Percentiles rank a stretch among this genome's conserved stretches.
Conservation (phyloP, 2,888 invertebrate genomes). For the Diarsia dahlii region DNA sequence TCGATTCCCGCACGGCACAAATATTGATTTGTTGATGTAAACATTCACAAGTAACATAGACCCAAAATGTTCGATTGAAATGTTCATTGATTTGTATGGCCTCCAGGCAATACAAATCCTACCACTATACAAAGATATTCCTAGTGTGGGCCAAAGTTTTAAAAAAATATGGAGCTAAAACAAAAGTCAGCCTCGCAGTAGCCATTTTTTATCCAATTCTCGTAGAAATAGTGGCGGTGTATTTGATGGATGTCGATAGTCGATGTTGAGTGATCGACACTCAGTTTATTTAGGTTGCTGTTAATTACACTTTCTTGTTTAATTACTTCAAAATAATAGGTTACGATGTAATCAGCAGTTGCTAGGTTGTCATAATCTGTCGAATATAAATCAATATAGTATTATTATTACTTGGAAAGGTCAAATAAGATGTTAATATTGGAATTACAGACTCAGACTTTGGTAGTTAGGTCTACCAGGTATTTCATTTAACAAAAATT, state of each 20-base stretch:
- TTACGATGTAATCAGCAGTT: background rate
- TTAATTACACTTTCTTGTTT: constrained; percentile 8
- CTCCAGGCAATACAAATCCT: too few relatives aligned
- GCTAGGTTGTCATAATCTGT: background rate
- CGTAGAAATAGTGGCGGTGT: background rate
- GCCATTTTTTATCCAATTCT: background rate
- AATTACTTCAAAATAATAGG: background rate
- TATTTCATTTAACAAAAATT: background rate
- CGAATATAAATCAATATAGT: too few relatives aligned
- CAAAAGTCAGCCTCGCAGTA: background rate
- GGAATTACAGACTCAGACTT: background rate
- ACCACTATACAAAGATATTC: too few relatives aligned
- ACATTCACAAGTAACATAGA: too few relatives aligned
- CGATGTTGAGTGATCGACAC: constrained; percentile 36
- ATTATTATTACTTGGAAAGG: background rate
- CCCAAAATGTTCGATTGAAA: too few relatives aligned
- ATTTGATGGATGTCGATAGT: constrained; percentile 41
- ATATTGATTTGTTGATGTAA: too few relatives aligned
- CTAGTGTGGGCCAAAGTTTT: background rate
- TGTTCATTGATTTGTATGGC: too few relatives aligned
- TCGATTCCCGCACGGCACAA: background rate
- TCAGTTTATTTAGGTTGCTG: background rate
- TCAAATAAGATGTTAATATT: background rate
- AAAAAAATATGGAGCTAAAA: background rate
- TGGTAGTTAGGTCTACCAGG: background rate